A percentile compares a stretch with the other conserved stretches of the same genome.
Conservation (phyloP, 2,113 vertebrate genomes). For the Polypterus senegalus region DNA sequence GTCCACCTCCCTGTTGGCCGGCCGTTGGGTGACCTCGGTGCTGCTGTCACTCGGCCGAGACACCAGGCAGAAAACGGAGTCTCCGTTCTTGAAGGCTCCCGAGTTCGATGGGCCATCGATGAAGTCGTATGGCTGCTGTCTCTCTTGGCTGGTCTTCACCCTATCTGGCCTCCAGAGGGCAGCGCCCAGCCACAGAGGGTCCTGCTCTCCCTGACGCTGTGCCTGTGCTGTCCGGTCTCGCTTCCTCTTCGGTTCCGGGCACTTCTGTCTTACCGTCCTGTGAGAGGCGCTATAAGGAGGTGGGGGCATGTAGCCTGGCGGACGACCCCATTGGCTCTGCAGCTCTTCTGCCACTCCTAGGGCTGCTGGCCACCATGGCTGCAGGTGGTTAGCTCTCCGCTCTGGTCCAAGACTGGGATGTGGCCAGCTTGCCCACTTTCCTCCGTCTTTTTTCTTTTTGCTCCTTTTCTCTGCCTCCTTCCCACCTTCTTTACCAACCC, state of each 20-base stretch:
- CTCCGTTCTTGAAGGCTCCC: neutral
- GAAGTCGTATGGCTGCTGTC: neutral
- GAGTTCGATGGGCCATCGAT: neutral
- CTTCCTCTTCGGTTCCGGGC: neutral
- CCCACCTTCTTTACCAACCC: neutral
- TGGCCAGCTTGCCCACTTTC: neutral
- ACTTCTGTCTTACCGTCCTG: slow-evolving; percentile 20
- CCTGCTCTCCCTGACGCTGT: neutral
- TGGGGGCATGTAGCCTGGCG: slow-evolving; percentile 68
- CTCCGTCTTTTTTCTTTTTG: neutral
- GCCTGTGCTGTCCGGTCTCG: slow-evolving; percentile 25
- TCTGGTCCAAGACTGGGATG: no score
- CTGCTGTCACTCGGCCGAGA: slow-evolving; percentile 32
- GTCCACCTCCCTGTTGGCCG: no score
- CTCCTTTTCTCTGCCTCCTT: neutral
- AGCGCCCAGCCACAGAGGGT: neutral
- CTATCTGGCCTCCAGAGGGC: neutral
- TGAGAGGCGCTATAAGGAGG: slow-evolving; percentile 64
- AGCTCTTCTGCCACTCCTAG: slow-evolving; percentile 5
- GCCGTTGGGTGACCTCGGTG: no score
- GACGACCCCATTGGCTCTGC: slow-evolving; percentile 36
- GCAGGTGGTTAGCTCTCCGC: no score
- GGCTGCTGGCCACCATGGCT: no score
- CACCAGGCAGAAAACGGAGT: slow-evolving; percentile 51
- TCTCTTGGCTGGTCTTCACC: no score